A percentile compares a stretch with the other conserved stretches of the same genome.
Conservation (phyloP, 2,797 vertebrate genomes). For the Sebastes minor region DNA sequence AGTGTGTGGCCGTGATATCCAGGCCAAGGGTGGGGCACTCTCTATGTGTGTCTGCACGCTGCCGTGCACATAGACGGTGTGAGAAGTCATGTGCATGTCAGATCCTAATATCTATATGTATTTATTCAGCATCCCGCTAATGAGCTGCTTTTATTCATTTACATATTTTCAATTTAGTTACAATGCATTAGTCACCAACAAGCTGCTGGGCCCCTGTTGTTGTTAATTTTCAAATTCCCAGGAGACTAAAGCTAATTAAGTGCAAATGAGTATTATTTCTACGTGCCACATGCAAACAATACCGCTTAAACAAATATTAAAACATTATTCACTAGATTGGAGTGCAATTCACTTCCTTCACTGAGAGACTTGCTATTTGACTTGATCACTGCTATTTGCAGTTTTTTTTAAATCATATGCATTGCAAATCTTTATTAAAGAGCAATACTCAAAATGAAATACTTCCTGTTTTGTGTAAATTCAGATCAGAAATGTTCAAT, state of each 20-base stretch:
- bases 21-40: conserved; percentile 56
- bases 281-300: conserved; percentile 12
- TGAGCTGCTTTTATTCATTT: conserved; percentile 20
- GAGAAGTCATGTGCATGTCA: neutral
- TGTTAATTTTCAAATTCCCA: conserved; percentile 15
- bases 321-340: neutral
- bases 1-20: conserved; percentile 53
- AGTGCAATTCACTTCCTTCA: neutral
- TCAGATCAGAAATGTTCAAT: neutral
- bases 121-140: neutral
- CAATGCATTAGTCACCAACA: neutral
- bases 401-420: neutral
- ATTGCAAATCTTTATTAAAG: neutral
- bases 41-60: conserved; percentile 5
- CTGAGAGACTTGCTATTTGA: neutral
- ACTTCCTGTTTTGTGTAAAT: neutral
- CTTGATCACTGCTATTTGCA: neutral
- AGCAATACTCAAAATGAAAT: neutral
- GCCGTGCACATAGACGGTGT: neutral
- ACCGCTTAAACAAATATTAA: conserved; percentile 18
- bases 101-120: neutral
- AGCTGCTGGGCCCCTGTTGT: neutral
- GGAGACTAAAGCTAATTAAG: conserved; percentile 18
- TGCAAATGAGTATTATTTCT: conserved; percentile 9
- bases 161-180: conserved; percentile 7